Evolutionary conservation across 92 coral and sea anemone species (phyloP), one percentile per base, ranked within the genome.

Genomic region (Bergia puertoricense): DNA sequence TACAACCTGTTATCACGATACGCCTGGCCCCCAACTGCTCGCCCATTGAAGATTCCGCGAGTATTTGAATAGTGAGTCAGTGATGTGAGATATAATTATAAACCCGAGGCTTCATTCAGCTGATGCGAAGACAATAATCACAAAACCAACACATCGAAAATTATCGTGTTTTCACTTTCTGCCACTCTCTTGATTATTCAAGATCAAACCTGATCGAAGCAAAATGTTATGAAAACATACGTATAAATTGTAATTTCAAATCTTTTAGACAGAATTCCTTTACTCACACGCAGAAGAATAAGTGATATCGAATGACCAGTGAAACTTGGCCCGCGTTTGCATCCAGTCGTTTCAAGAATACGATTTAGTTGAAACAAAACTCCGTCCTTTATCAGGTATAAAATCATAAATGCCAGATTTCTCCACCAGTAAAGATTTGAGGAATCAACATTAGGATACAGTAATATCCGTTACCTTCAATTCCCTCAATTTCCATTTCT

Each of bases 401-500:
- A 23, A 54, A 84, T 8, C 16, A 14, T 20, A 30, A n/a, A 48
- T 10, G n/a, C 36, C 40, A 51, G 65, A 71, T n/a, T 18, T 13
- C 43, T 69, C 37, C 37, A 46, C 13, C 22, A 23, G 39, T 46
- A 71, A 1, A 14, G n/a, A 46, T 83, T 30, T 51, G 23, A 66
- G 46, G 40, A 71, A 16, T 36, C 66, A 84, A 71, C 0, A 46
- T 8, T 41, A 2, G 42, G 37, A 40, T 62, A 62, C 22, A 18
- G 30, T 62, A 13, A 20, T 44, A 23, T 15, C 45, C 66, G n/a
- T 46, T 84, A 84, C 87, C 87, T 84, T 84, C 87, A 16, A 76
- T 76, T 8, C 80, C 80, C 15, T 76, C 80, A 48, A 69, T 69
- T 71, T 84, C 87, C 87, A 84, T 71, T 11, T 56, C 87, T 14